Evolutionary conservation across 1,140 invertebrate genomes (phyloP).

Genomic region (Melitaea cinxia): DNA sequence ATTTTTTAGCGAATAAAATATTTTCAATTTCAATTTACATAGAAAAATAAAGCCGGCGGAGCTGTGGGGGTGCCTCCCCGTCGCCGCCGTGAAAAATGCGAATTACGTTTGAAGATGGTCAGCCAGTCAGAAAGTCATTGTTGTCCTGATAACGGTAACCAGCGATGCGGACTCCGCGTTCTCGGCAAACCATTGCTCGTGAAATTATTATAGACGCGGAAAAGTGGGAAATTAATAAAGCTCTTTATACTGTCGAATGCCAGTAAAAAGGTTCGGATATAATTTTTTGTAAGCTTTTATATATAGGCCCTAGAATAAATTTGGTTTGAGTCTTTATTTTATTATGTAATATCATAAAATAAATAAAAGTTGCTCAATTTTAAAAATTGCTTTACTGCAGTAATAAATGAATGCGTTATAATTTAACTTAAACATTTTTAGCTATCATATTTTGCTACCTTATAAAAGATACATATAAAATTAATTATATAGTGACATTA

Average conservation of each 20-base stretch:
- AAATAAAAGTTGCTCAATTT: no score
- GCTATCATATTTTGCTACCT: no score
- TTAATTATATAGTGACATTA: no score
- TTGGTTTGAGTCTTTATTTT: neutral
- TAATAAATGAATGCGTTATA: no score
- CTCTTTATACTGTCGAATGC: constrained; percentile 32
- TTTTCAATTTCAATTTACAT: constrained; percentile 26
- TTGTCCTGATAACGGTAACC: constrained; percentile 59
- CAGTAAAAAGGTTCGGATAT: constrained; percentile 17
- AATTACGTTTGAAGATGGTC: constrained; percentile 74
- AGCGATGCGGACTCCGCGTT: constrained; percentile 46
- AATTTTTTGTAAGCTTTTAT: neutral
- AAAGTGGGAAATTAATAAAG: constrained; percentile 56
- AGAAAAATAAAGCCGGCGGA: constrained; percentile 12
- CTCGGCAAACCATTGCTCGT: constrained; percentile 49
- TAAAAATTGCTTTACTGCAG: no score
- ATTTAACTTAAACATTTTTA: no score
- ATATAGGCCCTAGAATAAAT: neutral
- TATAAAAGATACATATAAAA: no score
- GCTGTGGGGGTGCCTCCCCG: constrained; percentile 10
- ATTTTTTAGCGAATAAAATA: constrained; percentile 14
- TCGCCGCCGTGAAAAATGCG: constrained; percentile 64
- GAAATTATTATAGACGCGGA: constrained; percentile 62
- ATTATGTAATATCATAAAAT: neutral
- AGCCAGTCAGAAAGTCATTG: constrained; percentile 74